Conservation (phyloP, 2,113 vertebrate species). For the Mugil cephalus region DNA sequence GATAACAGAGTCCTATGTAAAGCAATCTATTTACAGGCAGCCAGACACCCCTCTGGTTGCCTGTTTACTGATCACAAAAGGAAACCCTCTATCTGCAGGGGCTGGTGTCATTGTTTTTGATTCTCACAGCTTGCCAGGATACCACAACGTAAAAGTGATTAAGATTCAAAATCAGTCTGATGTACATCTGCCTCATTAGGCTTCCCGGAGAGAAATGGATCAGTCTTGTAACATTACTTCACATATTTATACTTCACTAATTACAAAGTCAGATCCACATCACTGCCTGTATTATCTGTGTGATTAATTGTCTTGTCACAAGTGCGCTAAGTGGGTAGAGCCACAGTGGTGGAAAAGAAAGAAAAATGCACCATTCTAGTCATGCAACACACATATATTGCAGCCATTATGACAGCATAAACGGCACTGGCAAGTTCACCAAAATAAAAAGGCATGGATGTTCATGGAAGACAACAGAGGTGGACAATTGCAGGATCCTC, state of each 20-base stretch:
- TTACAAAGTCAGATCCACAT: slow-evolving; percentile 67
- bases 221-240: slow-evolving; percentile 55
- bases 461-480: too few relatives aligned
- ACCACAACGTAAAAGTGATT: slow-evolving; percentile 28
- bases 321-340: slow-evolving; percentile 35
- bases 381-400: slow-evolving; percentile 12
- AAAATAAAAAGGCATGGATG: too few relatives aligned
- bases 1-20: slow-evolving; percentile 38
- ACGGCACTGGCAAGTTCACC: too few relatives aligned
- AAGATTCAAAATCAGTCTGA: slow-evolving; percentile 54
- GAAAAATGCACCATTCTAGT: not conserved
- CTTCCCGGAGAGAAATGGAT: slow-evolving; percentile 47
- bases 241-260: slow-evolving; percentile 73
- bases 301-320: slow-evolving; percentile 74
- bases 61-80: slow-evolving; percentile 24
- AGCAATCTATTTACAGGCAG: slow-evolving; percentile 5
- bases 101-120: slow-evolving; percentile 39
- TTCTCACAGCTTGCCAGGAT: slow-evolving; percentile 28
- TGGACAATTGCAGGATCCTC: too few relatives aligned
- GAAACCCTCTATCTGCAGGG: slow-evolving; percentile 28
- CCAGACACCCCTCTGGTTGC: slow-evolving; percentile 23
- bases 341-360: slow-evolving; percentile 18
- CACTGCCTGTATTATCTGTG: slow-evolving; percentile 59
- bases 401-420: not conserved
- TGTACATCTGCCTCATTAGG: slow-evolving; percentile 51